Conservation (phyloP, 2,888 invertebrate genomes). For the Sminthurides aquaticus region DNA sequence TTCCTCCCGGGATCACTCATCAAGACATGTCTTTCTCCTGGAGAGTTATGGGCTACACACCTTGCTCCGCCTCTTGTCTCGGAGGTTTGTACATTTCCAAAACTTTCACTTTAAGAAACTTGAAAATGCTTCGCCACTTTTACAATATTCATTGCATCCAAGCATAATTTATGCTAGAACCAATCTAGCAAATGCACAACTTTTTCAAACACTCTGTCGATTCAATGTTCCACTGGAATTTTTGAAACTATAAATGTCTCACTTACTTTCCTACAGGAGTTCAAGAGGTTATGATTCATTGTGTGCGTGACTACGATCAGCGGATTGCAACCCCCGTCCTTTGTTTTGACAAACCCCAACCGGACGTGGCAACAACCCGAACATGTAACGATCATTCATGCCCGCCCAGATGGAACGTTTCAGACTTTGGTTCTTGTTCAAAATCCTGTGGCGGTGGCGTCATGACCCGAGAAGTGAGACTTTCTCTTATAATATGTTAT, state of each 20-base stretch:
- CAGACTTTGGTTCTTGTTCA: conserved; percentile 81
- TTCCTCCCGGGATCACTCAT: conserved; percentile 41
- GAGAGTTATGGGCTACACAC: conserved; percentile 82
- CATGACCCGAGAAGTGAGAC: conserved; percentile 64
- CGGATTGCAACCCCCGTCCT: conserved; percentile 79
- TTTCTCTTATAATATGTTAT: too few species aligned
- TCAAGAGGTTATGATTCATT: conserved; percentile 79
- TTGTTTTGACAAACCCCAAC: conserved; percentile 78
- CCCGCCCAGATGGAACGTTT: conserved; percentile 68
- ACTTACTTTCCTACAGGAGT: too few species aligned
- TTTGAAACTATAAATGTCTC: too few species aligned
- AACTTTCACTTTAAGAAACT: conserved; percentile 3
- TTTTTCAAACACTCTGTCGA: too few species aligned
- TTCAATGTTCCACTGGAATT: too few species aligned
- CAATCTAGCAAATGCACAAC: too few species aligned
- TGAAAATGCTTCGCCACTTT: not conserved
- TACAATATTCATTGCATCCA: not conserved
- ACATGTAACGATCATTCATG: conserved; percentile 94
- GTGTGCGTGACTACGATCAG: conserved; percentile 76
- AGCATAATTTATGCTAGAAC: too few species aligned
- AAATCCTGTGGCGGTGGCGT: conserved; percentile 91
- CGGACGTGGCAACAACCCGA: conserved; percentile 70
- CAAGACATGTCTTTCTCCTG: conserved; percentile 47
- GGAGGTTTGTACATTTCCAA: conserved; percentile 62
- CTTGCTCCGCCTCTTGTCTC: conserved; percentile 88